Base-by-base conservation (phyloP, 2,797 vertebrate genomes). In the Sylvia borin region DNA sequence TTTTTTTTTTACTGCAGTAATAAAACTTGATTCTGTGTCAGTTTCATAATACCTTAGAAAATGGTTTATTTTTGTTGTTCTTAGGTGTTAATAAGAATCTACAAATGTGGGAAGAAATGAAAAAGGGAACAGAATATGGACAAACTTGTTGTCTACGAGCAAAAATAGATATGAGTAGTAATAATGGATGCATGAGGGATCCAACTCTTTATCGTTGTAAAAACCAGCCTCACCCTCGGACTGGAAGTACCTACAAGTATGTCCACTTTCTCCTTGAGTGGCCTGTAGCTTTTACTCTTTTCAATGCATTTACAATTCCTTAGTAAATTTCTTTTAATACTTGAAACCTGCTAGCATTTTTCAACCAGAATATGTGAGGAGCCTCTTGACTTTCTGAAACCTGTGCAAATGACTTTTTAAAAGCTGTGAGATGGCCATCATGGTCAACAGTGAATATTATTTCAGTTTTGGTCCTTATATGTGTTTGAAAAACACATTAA, bases 161-260 rank as follows among this genome's bases (percentile, higher is more conserved):
- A 68, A 99, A 99, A 98, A 99, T 99, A 29, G 99, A 99, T 98
- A 99, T 99, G 99, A 98, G 24, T 96, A 99, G 99, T 97, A 99
- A 99, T 98, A 99, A 99, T 31, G 99, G 99, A 78, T 99, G 99
- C 94, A 89, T 99, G 98, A 98, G 99, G 85, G 99, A 99, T 96
- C 99, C 99, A 65, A 99, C 99, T 9, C 98, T 99, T 47, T 99
- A 99, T 97, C 99, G 99, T 92, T 99, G 99, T 98, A 99, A 99
- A 97, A 99, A 98, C 72, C 66, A 98, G 5, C 98, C 99, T 54
- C 99, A 99, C 87, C 99, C 99, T 48, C 99, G 99, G 95, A 99
- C 99, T 5, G 98, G 98, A 82, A 97, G 5, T 85, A 98, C 98
- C 27, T 99, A 99, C 98, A 99, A 98, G 99, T 99, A 94, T 89